Conservation (phyloP, 2,888 invertebrate species). For the Cremastinae sp. region DNA sequence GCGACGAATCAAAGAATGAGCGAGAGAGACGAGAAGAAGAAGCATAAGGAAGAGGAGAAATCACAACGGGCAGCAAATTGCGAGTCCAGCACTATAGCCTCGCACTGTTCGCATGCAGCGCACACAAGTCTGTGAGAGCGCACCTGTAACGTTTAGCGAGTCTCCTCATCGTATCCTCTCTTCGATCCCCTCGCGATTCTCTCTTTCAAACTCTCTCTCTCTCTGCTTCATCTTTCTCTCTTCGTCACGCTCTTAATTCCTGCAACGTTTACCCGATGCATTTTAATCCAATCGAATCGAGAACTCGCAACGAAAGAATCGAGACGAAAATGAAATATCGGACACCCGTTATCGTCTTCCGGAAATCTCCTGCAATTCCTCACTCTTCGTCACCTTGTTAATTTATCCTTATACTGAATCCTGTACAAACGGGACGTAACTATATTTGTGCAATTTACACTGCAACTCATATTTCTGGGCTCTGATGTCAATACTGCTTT, state of each 20-base stretch:
- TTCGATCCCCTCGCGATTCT: not conserved
- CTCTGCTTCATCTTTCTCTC: no score
- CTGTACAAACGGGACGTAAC: no score
- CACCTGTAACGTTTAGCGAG: conserved; percentile 50
- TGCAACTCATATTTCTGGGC: no score
- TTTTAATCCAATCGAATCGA: conserved; percentile 57
- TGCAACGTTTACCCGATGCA: no score
- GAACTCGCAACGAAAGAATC: no score
- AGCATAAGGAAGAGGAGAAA: conserved; percentile 61
- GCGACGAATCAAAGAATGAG: conserved; percentile 56
- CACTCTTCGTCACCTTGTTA: conserved; percentile 57
- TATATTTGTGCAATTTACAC: no score
- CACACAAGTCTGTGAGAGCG: conserved; percentile 36
- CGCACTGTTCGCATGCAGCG: conserved; percentile 44
- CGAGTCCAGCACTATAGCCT: conserved; percentile 67
- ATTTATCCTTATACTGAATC: no score
- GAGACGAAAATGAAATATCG: not conserved
- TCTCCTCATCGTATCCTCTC: conserved; percentile 38
- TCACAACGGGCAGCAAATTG: conserved; percentile 61
- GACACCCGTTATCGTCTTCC: conserved; percentile 62
- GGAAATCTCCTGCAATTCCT: conserved; percentile 65
- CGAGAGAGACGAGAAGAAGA: conserved; percentile 56
- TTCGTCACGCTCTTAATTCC: no score
- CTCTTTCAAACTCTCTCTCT: conserved; percentile 1
- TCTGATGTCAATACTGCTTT: no score